Conservation (phyloP, 2,113 vertebrate species). For the Agapornis roseicollis region DNA sequence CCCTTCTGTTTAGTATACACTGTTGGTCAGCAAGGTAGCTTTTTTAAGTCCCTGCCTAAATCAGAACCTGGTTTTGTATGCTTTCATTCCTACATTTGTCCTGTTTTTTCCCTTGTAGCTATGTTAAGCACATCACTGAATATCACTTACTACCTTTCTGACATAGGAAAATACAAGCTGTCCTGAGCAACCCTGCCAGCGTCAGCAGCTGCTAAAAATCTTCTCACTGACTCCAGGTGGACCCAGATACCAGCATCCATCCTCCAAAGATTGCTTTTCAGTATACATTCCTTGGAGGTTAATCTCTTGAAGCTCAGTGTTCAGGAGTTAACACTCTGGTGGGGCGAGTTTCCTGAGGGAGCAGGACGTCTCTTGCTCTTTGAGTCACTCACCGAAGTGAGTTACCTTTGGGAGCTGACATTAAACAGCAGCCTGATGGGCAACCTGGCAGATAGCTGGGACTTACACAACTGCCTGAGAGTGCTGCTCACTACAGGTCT, state of each 20-base stretch:
- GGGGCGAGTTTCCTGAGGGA: neutral
- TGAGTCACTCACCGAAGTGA: fast-evolving
- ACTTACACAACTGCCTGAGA: neutral
- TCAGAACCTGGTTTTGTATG: neutral
- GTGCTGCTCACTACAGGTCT: fast-evolving
- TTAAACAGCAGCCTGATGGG: neutral
- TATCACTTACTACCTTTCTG: neutral
- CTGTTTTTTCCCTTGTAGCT: fast-evolving
- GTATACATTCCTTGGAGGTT: neutral
- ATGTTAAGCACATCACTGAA: neutral
- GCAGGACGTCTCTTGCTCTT: neutral
- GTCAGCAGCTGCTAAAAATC: neutral
- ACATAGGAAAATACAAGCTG: neutral
- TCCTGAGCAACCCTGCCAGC: neutral
- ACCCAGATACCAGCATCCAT: neutral
- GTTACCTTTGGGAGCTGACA: neutral
- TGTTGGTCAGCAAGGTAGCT: neutral
- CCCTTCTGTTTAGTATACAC: neutral
- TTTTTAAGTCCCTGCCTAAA: neutral
- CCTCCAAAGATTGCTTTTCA: neutral
- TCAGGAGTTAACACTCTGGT: neutral
- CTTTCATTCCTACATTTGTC: neutral
- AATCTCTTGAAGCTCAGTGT: neutral
- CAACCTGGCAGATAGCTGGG: neutral
- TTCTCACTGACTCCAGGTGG: neutral